phyloP scores from a whole-genome alignment of 2,113 vertebrate species.

The Myiozetetes cayanensis region DNA sequence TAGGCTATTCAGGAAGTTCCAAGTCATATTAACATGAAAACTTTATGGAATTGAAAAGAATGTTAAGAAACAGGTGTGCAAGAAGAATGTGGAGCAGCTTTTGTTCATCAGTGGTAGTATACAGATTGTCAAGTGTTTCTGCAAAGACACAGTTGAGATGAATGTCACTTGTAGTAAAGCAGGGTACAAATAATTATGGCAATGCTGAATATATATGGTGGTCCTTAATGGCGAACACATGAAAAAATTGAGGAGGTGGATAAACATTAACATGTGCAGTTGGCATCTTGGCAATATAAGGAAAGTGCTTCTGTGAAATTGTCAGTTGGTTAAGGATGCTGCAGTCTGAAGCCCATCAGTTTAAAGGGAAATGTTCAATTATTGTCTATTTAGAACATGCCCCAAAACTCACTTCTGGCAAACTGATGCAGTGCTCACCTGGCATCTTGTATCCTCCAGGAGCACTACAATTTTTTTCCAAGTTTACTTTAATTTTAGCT shows the following conservation, averaged over 20 bases:
- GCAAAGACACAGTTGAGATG: not conserved
- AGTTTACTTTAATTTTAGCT: not conserved
- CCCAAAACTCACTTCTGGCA: not conserved
- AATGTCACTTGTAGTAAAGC: not conserved
- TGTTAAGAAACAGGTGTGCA: not conserved
- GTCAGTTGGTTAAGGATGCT: not conserved
- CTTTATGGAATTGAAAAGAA: not conserved
- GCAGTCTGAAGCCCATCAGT: not conserved
- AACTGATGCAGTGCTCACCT: not conserved
- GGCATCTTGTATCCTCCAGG: not conserved
- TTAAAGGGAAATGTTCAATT: not conserved
- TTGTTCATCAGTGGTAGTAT: not conserved
- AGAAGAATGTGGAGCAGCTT: not conserved
- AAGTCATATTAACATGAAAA: not conserved
- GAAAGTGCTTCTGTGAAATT: not conserved
- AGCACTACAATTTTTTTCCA: not conserved
- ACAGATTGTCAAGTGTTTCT: not conserved
- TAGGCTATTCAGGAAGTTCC: not conserved
- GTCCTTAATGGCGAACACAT: not conserved
- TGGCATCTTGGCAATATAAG: not conserved
- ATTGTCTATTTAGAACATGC: not conserved
- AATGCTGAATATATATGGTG: not conserved
- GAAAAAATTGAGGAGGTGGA: not conserved
- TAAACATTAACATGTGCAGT: not conserved
- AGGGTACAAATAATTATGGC: not conserved